A percentile compares a stretch with the other conserved stretches of the same genome.
Evolutionary conservation across 1,140 invertebrate species (phyloP).

Genomic region (Bombus ignitus): DNA sequence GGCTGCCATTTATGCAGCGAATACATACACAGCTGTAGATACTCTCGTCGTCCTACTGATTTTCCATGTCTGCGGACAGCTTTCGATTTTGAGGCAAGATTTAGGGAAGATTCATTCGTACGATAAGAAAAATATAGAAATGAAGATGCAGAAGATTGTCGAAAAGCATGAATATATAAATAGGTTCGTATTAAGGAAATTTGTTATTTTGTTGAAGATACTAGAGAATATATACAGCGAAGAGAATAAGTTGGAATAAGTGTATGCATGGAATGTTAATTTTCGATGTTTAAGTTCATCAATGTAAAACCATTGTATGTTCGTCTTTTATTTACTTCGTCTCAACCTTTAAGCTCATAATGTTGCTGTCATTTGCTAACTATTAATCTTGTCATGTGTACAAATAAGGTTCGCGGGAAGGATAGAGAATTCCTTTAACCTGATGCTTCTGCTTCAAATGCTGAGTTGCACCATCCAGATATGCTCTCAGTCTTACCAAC

Average conservation of each 20-base stretch:
- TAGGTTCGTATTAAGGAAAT: conserved; percentile 45
- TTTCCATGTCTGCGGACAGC: conserved; percentile 81
- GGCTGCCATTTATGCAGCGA: conserved; percentile 71
- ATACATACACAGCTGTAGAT: conserved; percentile 81
- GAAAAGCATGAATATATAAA: conserved; percentile 55
- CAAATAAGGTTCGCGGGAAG: conserved; percentile 69
- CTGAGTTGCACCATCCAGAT: conserved; percentile 60
- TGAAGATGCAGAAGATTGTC: conserved; percentile 27
- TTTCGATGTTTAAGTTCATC: too few relatives aligned
- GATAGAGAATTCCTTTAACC: conserved; percentile 77
- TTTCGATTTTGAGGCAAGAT: conserved; percentile 56
- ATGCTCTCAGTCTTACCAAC: conserved; percentile 67
- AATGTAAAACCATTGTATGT: too few relatives aligned
- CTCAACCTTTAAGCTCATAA: neutral
- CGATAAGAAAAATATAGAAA: neutral
- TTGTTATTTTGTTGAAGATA: neutral
- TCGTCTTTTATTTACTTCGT: too few relatives aligned
- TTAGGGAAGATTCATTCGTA: neutral
- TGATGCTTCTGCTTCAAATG: conserved; percentile 68
- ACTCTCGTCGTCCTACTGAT: conserved; percentile 80
- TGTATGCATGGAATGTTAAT: too few relatives aligned
- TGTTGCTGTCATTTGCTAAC: neutral
- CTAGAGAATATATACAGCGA: neutral
- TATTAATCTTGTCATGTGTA: neutral
- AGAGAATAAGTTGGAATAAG: neutral